Base-by-base conservation (phyloP, 2,113 vertebrate species). In the Pterocles burchelli region DNA sequence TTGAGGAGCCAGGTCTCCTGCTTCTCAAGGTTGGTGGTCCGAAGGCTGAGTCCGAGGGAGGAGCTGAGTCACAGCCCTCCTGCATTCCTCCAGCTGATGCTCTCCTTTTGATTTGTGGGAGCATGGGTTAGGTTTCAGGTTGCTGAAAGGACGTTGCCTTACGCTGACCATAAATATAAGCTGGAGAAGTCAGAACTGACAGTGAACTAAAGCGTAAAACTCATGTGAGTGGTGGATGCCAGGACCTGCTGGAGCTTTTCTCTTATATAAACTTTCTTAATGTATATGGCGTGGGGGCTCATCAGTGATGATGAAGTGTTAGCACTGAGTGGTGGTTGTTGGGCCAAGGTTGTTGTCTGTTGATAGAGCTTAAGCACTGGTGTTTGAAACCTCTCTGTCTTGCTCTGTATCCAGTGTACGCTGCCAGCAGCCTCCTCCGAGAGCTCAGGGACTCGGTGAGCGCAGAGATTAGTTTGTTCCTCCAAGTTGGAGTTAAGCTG, bases 21-120 rank as follows among this genome's bases (percentile, higher is more conserved):
- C 65, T 78, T 41, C 74, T 96, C 95, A 9, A 86, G 85, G 90
- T 68, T 96, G 92, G 95, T 96, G 95, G 95, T 96, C 96, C 1
- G 1, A 77, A 84, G 76, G 88, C 38, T 28, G 8, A 58, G 46
- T 81, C 33, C 0, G 10, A 90, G 93, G 95, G 90, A 92, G 94
- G 79, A 88, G 88, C 66, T 7, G 81, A 38, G 71, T 68, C 6
- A 4, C 46, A 91, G 31, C 59, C 43, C 80, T 70, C 13, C 51
- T 0, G 3, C 82, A 88, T 97, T 96, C 94, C 74, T 96, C 25
- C 63, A 58, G 67, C 38, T 62, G 71, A 83, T 88, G 51, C 59
- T 94, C 74, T 73, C 33, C 63, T 80, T 80, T 52, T 82, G 74
- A 43, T 68, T 34, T 6, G 28, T 89, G 81, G 84, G 91, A 72